Conservation (phyloP, 2,113 vertebrate genomes). For the Megalops atlanticus region DNA sequence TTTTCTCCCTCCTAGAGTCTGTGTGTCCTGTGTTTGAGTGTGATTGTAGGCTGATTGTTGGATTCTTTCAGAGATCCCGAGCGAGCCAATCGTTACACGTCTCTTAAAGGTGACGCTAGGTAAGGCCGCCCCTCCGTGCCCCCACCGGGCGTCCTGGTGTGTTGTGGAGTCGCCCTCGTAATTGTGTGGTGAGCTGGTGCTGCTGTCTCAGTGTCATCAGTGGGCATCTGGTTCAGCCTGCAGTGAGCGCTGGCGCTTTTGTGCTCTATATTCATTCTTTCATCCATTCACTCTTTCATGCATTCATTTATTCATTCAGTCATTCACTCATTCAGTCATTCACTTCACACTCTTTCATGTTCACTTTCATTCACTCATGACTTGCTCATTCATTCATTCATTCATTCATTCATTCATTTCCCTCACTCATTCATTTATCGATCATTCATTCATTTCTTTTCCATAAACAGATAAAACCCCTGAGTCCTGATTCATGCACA, state of each 20-base stretch:
- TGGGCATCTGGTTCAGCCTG: not conserved
- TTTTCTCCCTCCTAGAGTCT: too few species aligned
- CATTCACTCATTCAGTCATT: not conserved
- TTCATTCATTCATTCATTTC: too few species aligned
- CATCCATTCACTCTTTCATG: too few species aligned
- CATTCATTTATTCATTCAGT: not conserved
- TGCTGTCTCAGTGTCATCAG: constrained; percentile 37
- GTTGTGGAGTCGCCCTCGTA: constrained; percentile 14
- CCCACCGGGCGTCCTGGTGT: not conserved
- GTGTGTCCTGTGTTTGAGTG: not conserved
- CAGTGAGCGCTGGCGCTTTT: constrained; percentile 11
- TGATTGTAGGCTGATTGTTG: not conserved
- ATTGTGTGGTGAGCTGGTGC: constrained; percentile 38
- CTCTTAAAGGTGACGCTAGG: constrained; percentile 24
- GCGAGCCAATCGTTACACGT: constrained; percentile 26
- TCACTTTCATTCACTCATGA: not conserved
- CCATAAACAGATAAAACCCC: not conserved
- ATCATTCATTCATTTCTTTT: not conserved
- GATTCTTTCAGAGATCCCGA: constrained; percentile 30
- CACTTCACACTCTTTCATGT: not conserved
- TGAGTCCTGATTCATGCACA: not conserved
- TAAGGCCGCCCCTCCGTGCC: constrained; percentile 10
- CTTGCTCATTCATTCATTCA: not conserved
- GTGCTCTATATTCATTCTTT: not conserved
- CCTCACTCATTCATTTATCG: not conserved